Evolutionary conservation across 2,888 invertebrate species (phyloP).

Genomic region (Ophion obscuratus): DNA sequence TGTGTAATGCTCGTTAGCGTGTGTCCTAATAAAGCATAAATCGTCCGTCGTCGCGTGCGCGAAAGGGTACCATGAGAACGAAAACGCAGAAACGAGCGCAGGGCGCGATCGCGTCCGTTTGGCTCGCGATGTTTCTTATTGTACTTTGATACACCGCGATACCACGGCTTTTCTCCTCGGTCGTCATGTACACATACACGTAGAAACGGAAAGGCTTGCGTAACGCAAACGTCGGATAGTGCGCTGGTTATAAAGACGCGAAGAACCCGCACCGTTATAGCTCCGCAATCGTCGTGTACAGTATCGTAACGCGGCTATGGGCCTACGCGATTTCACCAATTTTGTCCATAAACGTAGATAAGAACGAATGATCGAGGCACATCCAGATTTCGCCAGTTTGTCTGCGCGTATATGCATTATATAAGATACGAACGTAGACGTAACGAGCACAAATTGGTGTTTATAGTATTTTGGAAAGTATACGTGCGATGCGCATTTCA

Average conservation of each 20-base stretch:
- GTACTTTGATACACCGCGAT: conserved; percentile 26
- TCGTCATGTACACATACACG: neutral
- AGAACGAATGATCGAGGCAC: neutral
- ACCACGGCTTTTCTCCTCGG: neutral
- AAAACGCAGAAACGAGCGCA: conserved; percentile 12
- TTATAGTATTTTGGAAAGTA: neutral
- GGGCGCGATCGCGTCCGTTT: neutral
- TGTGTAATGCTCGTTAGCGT: neutral
- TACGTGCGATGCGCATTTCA: neutral
- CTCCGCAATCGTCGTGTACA: conserved; percentile 1
- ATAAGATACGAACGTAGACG: neutral
- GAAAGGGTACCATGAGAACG: neutral
- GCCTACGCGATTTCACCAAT: neutral
- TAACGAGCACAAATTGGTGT: neutral
- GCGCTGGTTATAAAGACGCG: conserved; percentile 8
- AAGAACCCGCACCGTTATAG: conserved; percentile 13
- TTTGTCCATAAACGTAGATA: neutral
- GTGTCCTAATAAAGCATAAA: neutral
- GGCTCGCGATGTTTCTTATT: conserved; percentile 14
- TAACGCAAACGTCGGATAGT: conserved; percentile 21
- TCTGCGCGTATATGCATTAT: neutral
- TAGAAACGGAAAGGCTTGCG: conserved; percentile 26
- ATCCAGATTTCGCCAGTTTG: neutral
- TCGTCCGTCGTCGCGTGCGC: neutral
- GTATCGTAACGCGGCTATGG: neutral